These are phyloP conservation scores for Anableps anableps DNA, from an alignment of 2,797 vertebrate genomes.

Conservation along the genomic window DNA sequence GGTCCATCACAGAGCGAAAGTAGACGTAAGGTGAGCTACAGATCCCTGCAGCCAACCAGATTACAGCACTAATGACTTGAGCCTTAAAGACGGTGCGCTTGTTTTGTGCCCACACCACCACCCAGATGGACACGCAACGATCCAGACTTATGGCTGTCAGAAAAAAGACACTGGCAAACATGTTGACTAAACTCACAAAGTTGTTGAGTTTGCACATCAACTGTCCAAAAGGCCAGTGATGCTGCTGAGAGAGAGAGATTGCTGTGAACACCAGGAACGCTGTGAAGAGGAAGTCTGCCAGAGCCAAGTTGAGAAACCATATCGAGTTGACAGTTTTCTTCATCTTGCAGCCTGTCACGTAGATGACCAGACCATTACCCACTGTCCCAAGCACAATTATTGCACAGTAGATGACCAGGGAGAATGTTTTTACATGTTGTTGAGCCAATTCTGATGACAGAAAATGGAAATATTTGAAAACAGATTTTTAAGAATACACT, in stretches of 20 bases:
- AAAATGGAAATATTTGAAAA: neutral
- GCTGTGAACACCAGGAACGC: conserved; percentile 59
- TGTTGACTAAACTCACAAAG: conserved; percentile 53
- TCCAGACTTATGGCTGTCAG: conserved; percentile 75
- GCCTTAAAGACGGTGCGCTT: conserved; percentile 70
- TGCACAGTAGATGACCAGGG: conserved; percentile 46
- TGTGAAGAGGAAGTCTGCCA: conserved; percentile 76
- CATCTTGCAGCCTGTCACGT: conserved; percentile 77
- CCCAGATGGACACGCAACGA: conserved; percentile 69
- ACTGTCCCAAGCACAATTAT: conserved; percentile 52
- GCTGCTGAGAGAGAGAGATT: neutral
- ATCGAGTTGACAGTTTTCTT: conserved; percentile 68
- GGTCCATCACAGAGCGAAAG: neutral
- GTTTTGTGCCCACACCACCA: conserved; percentile 78
- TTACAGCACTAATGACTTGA: conserved; percentile 28
- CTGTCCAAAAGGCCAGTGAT: conserved; percentile 57
- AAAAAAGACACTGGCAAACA: conserved; percentile 78
- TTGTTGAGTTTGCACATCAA: conserved; percentile 63
- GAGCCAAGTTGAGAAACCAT: conserved; percentile 79
- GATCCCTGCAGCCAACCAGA: conserved; percentile 61
- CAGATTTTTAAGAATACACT: neutral
- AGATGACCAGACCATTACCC: conserved; percentile 60
- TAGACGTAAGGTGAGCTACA: conserved; percentile 63
- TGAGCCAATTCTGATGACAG: neutral
- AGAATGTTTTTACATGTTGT: fast-evolving